Percentiles rank a stretch among this genome's conserved stretches.
Conservation (phyloP, 2,113 vertebrate species). For the Brachyistius frenatus region DNA sequence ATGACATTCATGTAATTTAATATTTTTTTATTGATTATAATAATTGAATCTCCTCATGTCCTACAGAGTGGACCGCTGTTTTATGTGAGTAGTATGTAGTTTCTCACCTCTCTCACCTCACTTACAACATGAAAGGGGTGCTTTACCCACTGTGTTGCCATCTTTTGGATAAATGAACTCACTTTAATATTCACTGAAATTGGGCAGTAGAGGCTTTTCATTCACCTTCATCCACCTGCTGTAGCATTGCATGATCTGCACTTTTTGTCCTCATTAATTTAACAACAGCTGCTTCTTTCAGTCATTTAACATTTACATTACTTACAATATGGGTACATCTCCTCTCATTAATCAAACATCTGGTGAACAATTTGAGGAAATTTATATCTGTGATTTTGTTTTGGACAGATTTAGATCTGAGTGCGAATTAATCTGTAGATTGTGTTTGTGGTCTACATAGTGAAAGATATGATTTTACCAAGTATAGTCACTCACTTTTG, state of each 20-base stretch:
- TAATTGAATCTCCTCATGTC: conserved; percentile 78
- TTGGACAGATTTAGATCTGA: too few species aligned
- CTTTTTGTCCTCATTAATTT: conserved; percentile 1
- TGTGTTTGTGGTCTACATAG: too few species aligned
- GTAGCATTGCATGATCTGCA: conserved; percentile 76
- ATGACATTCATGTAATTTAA: conserved; percentile 75
- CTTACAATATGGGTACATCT: conserved; percentile 4
- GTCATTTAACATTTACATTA: conserved; percentile 18
- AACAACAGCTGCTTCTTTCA: conserved; percentile 71
- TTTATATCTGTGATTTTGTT: too few species aligned
- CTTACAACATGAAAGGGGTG: conserved; percentile 48
- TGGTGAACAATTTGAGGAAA: too few species aligned
- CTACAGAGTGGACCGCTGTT: conserved; percentile 87
- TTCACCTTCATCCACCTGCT: conserved; percentile 26
- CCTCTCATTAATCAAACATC: background rate
- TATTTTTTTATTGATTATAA: conserved; percentile 41
- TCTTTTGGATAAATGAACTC: conserved; percentile 17
- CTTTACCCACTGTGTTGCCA: conserved; percentile 53
- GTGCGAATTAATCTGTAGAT: too few species aligned
- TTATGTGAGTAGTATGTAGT: conserved; percentile 89
- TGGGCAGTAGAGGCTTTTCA: conserved; percentile 31
- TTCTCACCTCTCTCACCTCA: conserved; percentile 66
- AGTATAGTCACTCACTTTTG: too few species aligned
- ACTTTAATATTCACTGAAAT: conserved; percentile 1
- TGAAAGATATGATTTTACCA: too few species aligned